Evolutionary conservation across 2,113 vertebrate genomes (phyloP), one percentile per base, ranked within the genome.

Genomic region (Daphoenositta chrysoptera): DNA sequence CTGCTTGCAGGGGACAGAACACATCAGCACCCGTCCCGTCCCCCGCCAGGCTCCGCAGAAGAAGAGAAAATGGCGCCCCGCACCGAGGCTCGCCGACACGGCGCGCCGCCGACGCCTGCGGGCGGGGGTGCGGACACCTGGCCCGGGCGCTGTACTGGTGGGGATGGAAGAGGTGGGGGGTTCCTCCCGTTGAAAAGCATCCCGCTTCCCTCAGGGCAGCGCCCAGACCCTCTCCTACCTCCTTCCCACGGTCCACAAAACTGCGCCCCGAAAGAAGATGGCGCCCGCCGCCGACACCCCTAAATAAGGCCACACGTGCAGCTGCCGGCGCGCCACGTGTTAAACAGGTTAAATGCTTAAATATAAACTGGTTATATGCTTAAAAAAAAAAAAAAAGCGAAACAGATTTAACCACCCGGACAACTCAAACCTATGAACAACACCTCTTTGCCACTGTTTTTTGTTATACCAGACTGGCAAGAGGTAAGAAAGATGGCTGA

Each of bases 241-340:
- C 9, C 5, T 1, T 0, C 0, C 14, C 3, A 0, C 31, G 0
- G 0, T 1, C 1, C 0, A 13, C 4, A 0, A 0, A 1, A 0
- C 17, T 0, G 6, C 1, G 0, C 6, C 0, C 0, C 0, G 0
- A 7, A 0, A 9, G 0, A 48, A 91, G 6, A 94, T 91, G 93
- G 71, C 79, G 5, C 0, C 12, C 2, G 0, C 1, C 4, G 4
- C 60, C 71, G 3, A 37, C 37, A 14, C 10, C 61, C 9, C 14
- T 6, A 17, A 22, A 12, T 1, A 0, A 2, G 7, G 31, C 30
- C 44, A 2, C 92, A 92, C 91, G 86, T 87, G 86, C 73, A 3
- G 3, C 2, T 3, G 11, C 44, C 2, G 6, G 4, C 9, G 5
- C 3, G 4, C 71, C 80, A 86, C 80, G 76, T 92, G n/a, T n/a